These are phyloP conservation scores for Heliconius nattereri DNA, from an alignment of 1,140 invertebrate species.

Conservation along the genomic window DNA sequence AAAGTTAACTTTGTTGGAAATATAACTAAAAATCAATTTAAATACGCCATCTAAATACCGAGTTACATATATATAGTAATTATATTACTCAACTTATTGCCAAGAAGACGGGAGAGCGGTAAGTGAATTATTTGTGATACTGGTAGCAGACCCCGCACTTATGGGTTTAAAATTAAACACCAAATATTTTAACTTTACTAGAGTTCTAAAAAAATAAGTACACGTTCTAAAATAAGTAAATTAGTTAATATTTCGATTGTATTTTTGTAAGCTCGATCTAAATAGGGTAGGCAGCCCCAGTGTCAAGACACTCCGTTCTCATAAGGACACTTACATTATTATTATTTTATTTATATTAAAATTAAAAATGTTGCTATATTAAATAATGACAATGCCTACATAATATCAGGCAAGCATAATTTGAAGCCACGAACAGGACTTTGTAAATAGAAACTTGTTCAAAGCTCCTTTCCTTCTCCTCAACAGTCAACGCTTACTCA, in stretches of 20 bases:
- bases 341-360: too few species aligned
- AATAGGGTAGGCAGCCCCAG: too few species aligned
- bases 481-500: slow-evolving; percentile 5
- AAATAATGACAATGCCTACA: neutral
- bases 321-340: too few species aligned
- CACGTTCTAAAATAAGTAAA: too few species aligned
- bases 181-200: too few species aligned
- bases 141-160: neutral
- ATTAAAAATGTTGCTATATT: too few species aligned
- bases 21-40: neutral
- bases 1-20: too few species aligned
- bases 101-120: neutral
- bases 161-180: neutral
- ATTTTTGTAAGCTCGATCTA: too few species aligned
- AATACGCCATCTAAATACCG: neutral
- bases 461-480: neutral
- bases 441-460: slow-evolving; percentile 13
- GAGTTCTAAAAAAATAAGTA: too few species aligned
- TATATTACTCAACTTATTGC: neutral
- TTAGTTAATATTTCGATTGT: too few species aligned
- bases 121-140: neutral
- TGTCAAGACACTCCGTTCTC: too few species aligned
- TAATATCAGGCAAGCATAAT: neutral
- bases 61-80: neutral
- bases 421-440: slow-evolving; percentile 10